These are phyloP conservation scores for Hippopotamyrus pictus DNA, from an alignment of 2,797 vertebrate genomes.

Conservation along the genomic window DNA sequence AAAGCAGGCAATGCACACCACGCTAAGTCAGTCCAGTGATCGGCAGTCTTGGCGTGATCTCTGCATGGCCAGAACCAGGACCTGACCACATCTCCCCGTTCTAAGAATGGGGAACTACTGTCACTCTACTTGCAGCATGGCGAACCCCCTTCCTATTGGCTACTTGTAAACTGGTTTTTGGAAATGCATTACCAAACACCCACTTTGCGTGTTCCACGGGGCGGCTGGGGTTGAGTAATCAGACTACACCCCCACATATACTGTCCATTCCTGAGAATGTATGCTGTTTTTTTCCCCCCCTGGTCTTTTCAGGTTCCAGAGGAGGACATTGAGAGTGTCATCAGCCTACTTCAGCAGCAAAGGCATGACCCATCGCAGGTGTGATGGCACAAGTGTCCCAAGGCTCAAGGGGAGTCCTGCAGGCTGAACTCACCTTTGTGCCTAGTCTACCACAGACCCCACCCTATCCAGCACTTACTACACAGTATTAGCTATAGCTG, in stretches of 20 bases:
- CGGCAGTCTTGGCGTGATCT: not conserved
- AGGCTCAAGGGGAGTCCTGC: not conserved
- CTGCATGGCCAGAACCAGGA: not conserved
- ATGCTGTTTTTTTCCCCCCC: not conserved
- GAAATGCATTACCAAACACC: not conserved
- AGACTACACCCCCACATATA: not conserved
- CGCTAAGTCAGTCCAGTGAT: not conserved
- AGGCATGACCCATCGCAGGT: not conserved
- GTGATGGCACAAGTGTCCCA: not conserved
- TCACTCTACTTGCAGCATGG: not conserved
- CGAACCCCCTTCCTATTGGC: not conserved
- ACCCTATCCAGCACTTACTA: not conserved
- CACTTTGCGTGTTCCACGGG: not conserved
- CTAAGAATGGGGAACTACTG: not conserved
- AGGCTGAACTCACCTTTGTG: not conserved
- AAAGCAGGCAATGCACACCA: not conserved
- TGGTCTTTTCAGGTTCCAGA: not conserved
- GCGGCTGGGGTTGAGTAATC: not conserved
- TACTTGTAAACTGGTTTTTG: not conserved
- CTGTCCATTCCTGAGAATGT: not conserved
- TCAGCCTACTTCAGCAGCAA: not conserved
- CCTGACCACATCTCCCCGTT: not conserved
- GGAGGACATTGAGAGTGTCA: constrained; percentile 11
- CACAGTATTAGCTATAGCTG: not conserved
- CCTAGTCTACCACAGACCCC: not conserved